Evolutionary conservation across 2,888 invertebrate genomes (phyloP).

Genomic region (Polydesmus complanatus): DNA sequence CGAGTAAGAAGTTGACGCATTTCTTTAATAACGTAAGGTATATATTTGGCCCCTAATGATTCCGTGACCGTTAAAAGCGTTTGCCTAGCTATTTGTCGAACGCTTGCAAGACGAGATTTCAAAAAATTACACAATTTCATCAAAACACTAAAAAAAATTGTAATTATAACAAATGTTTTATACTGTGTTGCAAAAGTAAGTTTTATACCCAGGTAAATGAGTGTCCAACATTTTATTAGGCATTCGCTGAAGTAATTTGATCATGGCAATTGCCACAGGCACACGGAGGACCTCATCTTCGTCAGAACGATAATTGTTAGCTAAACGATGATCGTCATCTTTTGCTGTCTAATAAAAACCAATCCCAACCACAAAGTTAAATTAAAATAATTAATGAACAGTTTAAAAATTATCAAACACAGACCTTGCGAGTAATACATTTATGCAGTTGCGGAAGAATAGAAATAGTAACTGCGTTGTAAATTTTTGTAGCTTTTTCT

Average conservation of each 20-base stretch:
- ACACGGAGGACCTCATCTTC: conserved; percentile 73
- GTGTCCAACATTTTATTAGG: conserved; percentile 58
- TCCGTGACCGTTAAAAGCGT: conserved; percentile 84
- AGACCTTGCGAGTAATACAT: conserved; percentile 42
- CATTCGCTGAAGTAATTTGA: conserved; percentile 75
- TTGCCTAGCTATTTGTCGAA: conserved; percentile 68
- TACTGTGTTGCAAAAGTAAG: conserved; percentile 1
- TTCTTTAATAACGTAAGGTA: conserved; percentile 62
- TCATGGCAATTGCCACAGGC: conserved; percentile 81
- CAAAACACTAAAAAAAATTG: conserved; percentile 47
- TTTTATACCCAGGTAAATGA: conserved; percentile 60
- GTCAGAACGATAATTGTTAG: conserved; percentile 26
- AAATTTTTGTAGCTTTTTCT: conserved; percentile 52
- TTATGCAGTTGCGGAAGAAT: conserved; percentile 69
- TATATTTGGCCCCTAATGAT: conserved; percentile 65
- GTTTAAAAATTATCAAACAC: neutral
- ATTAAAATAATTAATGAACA: conserved; percentile 3
- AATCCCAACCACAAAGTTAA: conserved; percentile 6
- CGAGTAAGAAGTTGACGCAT: conserved; percentile 62
- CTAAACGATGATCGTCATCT: conserved; percentile 49
- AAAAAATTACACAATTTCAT: conserved; percentile 81
- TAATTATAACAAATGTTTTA: neutral
- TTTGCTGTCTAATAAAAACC: conserved; percentile 29
- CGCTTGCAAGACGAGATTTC: conserved; percentile 73
- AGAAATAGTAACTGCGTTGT: conserved; percentile 51